phyloP scores from a whole-genome alignment of 2,888 invertebrate species.

The Microplitis manilae region DNA sequence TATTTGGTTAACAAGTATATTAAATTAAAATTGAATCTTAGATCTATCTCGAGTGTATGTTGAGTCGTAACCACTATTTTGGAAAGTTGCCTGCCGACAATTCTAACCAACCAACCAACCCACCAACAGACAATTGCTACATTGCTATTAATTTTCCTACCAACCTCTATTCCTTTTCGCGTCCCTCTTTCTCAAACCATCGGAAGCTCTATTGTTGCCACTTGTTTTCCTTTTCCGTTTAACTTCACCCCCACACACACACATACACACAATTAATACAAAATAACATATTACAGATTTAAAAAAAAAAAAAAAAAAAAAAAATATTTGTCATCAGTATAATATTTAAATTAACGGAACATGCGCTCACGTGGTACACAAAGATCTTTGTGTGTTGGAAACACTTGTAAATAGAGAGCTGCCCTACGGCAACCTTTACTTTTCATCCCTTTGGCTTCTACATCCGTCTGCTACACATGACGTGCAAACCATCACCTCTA shows the following conservation, averaged over 20 bases:
- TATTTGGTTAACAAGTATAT: background rate
- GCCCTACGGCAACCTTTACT: background rate
- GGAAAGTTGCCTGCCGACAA: constrained; percentile 44
- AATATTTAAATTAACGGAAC: too few relatives aligned
- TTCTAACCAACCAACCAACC: constrained; percentile 43
- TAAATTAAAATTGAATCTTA: background rate
- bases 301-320: too few relatives aligned
- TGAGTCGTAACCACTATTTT: constrained; percentile 55
- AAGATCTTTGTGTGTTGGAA: constrained; percentile 4
- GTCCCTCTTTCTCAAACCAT: constrained; percentile 39
- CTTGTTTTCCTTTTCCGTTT: constrained; percentile 59
- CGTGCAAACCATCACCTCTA: background rate
- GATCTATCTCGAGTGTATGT: constrained; percentile 48
- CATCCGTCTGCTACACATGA: constrained; percentile 6
- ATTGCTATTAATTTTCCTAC: constrained; percentile 61
- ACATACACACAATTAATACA: too few relatives aligned
- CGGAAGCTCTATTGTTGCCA: constrained; percentile 59
- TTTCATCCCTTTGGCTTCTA: background rate
- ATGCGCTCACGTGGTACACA: background rate
- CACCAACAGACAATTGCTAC: constrained; percentile 58
- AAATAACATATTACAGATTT: too few relatives aligned
- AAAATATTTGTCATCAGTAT: too few relatives aligned
- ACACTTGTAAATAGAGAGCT: background rate
- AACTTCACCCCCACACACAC: constrained; percentile 29
- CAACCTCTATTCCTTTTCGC: constrained; percentile 42